Evolutionary conservation across 2,113 vertebrate species (phyloP).

Genomic region (Emydocephalus ijimae): DNA sequence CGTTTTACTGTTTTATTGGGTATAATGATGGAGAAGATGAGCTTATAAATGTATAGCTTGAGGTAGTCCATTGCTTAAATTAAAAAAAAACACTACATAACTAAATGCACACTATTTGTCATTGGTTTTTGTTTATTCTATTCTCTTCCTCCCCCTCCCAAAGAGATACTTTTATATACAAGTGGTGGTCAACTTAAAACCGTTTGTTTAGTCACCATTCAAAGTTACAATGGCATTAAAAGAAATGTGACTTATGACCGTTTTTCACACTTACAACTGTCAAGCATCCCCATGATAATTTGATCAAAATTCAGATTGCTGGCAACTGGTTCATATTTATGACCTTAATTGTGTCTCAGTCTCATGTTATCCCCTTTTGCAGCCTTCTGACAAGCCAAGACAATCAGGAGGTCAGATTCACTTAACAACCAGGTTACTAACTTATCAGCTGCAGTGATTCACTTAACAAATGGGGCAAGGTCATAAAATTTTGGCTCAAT

Average conservation of each 20-base stretch:
- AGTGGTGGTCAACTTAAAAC: not conserved
- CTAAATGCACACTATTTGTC: constrained; percentile 52
- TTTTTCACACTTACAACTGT: not conserved
- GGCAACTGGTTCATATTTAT: not conserved
- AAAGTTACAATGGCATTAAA: not conserved
- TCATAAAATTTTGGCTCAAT: not conserved
- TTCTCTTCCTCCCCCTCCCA: not conserved
- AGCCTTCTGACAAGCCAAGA: not conserved
- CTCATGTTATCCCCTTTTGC: not conserved
- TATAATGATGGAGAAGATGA: constrained; percentile 51
- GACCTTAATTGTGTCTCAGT: too few species aligned
- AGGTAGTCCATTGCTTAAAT: constrained; percentile 66
- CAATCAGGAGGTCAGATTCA: not conserved
- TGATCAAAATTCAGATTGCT: not conserved
- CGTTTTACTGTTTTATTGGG: constrained; percentile 62
- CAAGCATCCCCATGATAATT: not conserved
- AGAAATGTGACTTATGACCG: not conserved
- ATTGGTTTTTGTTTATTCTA: constrained; percentile 12
- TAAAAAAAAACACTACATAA: constrained; percentile 51
- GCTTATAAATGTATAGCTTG: constrained; percentile 75
- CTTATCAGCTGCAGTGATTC: not conserved
- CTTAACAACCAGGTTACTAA: not conserved
- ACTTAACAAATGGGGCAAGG: not conserved
- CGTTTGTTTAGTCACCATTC: not conserved
- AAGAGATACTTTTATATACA: not conserved